Conservation (phyloP, 2,113 vertebrate species). For the Tachycineta bicolor region DNA sequence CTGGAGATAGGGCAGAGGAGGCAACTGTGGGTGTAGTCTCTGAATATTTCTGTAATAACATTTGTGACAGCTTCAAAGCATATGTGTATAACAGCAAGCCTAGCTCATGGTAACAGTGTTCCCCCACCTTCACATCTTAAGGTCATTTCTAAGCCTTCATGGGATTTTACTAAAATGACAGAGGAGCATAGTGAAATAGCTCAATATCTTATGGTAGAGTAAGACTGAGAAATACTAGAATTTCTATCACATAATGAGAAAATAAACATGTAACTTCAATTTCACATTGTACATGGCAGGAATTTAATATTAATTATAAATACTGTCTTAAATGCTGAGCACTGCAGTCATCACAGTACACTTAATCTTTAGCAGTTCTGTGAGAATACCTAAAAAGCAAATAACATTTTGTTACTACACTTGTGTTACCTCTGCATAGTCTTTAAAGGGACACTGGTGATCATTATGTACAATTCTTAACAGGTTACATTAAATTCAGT, state of each 20-base stretch:
- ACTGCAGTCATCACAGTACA: not conserved
- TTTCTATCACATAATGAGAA: not conserved
- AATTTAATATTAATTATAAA: constrained; percentile 21
- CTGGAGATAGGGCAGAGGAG: not conserved
- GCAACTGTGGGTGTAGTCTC: not conserved
- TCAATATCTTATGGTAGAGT: not conserved
- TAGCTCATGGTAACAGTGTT: not conserved
- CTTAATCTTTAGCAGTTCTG: not conserved
- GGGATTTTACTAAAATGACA: not conserved
- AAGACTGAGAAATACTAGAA: not conserved
- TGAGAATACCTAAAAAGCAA: not conserved
- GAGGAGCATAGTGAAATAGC: not conserved
- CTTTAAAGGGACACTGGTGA: not conserved
- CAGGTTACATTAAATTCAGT: not conserved
- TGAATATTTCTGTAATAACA: not conserved
- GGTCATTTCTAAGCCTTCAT: not conserved
- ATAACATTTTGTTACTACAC: not conserved
- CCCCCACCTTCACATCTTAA: not conserved
- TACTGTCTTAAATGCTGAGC: not conserved
- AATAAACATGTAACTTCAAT: not conserved
- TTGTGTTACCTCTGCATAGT: not conserved
- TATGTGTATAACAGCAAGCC: not conserved
- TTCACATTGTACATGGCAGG: not conserved
- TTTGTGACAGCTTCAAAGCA: not conserved
- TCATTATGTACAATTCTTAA: not conserved